Base-by-base conservation (phyloP, 2,113 vertebrate genomes). In the Telmatochromis sp. region DNA sequence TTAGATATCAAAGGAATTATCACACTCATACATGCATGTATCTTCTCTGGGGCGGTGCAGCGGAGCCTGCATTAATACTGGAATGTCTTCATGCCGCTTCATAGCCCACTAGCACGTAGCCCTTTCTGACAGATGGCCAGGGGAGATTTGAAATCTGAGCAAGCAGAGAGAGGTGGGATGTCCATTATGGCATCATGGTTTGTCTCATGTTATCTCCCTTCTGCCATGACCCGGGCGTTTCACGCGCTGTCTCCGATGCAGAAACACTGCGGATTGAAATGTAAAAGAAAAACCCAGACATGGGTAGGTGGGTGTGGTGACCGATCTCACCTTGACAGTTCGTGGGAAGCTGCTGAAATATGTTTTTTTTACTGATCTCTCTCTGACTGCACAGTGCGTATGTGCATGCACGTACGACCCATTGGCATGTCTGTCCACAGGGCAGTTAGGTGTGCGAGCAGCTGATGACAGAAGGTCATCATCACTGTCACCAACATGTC, bases 71-170 rank as follows among this genome's bases (percentile, higher is more conserved):
- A 49, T 85, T 87, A 87, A 82, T 84, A 47, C n/a, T 26, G 60
- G 60, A 80, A 86, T 81, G 88, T 87, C 79, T 37, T 65, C 60
- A 37, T 89, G 84, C 86, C 2, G 75, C 91, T 87, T 84, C 83
- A 35, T 75, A 79, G 88, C 86, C 35, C 87, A 37, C 49, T 28
- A 51, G 82, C 85, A 70, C 19, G 40, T 23, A 79, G 81, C 75
- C 28, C 63, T 65, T 60, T 80, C 82, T 93, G 93, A 93, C 94
- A 93, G 89, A 93, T 91, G 91, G 87, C 90, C 68, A 5, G 83
- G 90, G 79, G 88, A 92, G 87, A 94, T 88, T 87, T 89, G 90
- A 86, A 91, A 93, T 89, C n/a, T 28, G 85, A 94, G 88, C 86
- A 33, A 88, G 49, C 83, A 47, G 19, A 28, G 58, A 86, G 89